phyloP scores from a whole-genome alignment of 2,113 vertebrate species.

The Glaucomys volans region DNA sequence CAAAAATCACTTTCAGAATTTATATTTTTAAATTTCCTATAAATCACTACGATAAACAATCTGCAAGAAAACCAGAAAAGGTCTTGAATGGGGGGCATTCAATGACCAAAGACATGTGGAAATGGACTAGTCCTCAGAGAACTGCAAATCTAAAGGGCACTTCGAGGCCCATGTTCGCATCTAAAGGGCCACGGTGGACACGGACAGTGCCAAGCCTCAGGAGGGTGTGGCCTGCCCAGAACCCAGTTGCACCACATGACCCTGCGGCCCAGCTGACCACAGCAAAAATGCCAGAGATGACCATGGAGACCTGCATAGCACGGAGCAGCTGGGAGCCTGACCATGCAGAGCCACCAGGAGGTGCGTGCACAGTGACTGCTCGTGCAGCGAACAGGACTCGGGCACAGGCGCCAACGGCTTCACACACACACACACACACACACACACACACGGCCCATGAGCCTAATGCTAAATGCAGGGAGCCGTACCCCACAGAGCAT shows the following conservation, averaged over 20 bases:
- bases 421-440: too few relatives aligned
- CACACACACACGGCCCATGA: accelerated
- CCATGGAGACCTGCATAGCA: not conserved
- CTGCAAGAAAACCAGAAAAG: not conserved
- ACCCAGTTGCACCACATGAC: not conserved
- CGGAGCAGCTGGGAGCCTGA: not conserved
- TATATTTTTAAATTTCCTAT: not conserved
- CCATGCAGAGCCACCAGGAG: not conserved
- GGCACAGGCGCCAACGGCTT: not conserved
- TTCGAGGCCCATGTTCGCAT: accelerated
- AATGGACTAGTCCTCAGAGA: not conserved
- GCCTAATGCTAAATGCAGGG: accelerated
- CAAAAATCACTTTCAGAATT: not conserved
- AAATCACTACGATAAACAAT: not conserved
- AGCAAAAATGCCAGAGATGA: not conserved
- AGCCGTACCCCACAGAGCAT: accelerated
- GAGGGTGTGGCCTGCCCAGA: not conserved
- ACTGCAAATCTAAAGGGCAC: accelerated
- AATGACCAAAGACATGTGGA: too few relatives aligned
- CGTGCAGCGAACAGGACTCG: accelerated
- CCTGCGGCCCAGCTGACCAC: not conserved
- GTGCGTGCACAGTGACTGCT: accelerated
- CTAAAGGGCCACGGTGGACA: too few relatives aligned
- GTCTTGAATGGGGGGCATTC: not conserved
- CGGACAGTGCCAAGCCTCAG: accelerated